A percentile compares a stretch with the other conserved stretches of the same genome.
Evolutionary conservation across 2,888 invertebrate species (phyloP).

Genomic region (Petrolisthes cinctipes): DNA sequence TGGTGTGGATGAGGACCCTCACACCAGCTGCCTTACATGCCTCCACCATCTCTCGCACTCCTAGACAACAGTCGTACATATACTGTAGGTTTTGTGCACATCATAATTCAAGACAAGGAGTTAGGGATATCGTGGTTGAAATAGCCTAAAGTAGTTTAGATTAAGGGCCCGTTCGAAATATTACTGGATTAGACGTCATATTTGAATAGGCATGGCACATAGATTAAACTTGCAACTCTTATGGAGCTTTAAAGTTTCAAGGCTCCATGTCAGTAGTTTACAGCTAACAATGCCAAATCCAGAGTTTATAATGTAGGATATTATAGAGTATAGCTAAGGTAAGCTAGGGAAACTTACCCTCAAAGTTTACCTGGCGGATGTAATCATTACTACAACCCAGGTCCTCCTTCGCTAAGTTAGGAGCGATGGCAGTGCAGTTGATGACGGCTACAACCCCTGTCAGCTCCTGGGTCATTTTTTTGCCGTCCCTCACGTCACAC

Average conservation of each 20-base stretch:
- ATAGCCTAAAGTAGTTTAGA: too few relatives aligned
- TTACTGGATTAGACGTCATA: too few relatives aligned
- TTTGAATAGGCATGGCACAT: too few relatives aligned
- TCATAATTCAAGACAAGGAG: background rate
- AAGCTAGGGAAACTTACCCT: constrained; percentile 10
- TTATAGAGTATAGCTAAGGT: too few relatives aligned
- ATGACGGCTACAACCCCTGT: constrained; percentile 34
- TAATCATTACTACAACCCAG: constrained; percentile 14
- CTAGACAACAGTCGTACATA: background rate
- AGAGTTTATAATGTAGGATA: too few relatives aligned
- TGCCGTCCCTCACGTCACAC: constrained; percentile 27
- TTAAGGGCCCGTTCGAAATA: too few relatives aligned
- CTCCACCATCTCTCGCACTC: constrained; percentile 23
- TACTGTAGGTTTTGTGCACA: background rate
- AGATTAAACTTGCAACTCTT: too few relatives aligned
- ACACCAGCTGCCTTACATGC: constrained; percentile 39
- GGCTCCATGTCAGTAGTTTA: too few relatives aligned
- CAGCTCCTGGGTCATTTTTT: constrained; percentile 8
- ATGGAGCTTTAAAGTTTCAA: too few relatives aligned
- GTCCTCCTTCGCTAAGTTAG: constrained; percentile 30
- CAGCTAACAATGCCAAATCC: too few relatives aligned
- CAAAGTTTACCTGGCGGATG: constrained; percentile 32
- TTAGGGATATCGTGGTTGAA: background rate
- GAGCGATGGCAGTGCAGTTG: constrained; percentile 43
- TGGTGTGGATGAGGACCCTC: constrained; percentile 39